These are phyloP conservation scores for Plectropomus leopardus DNA, from an alignment of 2,113 vertebrate genomes.

Conservation along the genomic window DNA sequence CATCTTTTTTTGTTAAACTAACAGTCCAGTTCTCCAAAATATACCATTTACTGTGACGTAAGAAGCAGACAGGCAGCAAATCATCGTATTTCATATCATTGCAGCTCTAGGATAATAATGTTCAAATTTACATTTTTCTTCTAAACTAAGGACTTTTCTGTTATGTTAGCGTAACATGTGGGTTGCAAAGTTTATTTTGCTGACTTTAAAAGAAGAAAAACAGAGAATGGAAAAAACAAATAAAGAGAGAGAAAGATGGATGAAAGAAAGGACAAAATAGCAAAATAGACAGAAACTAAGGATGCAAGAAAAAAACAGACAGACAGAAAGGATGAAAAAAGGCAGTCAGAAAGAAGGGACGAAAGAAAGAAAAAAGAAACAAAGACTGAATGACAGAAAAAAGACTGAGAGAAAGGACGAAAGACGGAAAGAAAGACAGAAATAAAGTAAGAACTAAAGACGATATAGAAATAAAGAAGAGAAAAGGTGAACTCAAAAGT, in stretches of 20 bases:
- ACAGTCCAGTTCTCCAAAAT: not conserved
- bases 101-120: too few species aligned
- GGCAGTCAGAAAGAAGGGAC: not conserved
- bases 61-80: not conserved
- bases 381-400: too few species aligned
- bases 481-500: conserved; percentile 2
- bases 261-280: too few species aligned
- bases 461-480: not conserved
- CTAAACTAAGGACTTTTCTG: not conserved
- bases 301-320: too few species aligned
- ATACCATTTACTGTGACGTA: not conserved
- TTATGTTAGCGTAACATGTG: too few species aligned
- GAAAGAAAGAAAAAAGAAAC: not conserved
- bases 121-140: not conserved
- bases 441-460: not conserved
- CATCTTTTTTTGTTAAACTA: not conserved
- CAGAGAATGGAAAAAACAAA: too few species aligned
- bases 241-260: too few species aligned
- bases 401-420: too few species aligned
- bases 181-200: too few species aligned
- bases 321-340: too few species aligned
- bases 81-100: not conserved
- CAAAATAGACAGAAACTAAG: too few species aligned
- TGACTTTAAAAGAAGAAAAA: too few species aligned
- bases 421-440: not conserved